These are phyloP conservation scores for Drosophila grimshawi DNA, from an alignment of 1,140 invertebrate species.

Conservation along the genomic window DNA sequence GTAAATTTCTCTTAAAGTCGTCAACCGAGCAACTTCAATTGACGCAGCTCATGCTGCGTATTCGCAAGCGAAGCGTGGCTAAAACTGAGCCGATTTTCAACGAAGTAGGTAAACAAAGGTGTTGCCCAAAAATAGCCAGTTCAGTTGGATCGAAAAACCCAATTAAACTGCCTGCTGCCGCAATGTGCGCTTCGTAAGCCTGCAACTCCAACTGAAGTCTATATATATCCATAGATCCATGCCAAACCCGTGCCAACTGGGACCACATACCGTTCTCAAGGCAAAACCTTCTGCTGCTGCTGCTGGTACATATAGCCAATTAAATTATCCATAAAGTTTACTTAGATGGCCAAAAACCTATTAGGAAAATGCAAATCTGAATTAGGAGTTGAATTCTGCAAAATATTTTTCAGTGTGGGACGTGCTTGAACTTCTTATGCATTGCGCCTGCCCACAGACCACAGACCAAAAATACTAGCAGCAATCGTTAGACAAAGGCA, in stretches of 20 bases:
- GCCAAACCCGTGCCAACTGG: neutral
- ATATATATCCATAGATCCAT: neutral
- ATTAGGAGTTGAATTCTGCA: slow-evolving; percentile 47
- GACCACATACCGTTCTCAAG: neutral
- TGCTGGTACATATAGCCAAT: slow-evolving; percentile 52
- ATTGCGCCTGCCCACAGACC: neutral
- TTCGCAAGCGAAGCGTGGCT: slow-evolving; percentile 26
- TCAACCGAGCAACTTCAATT: neutral
- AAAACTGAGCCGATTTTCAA: slow-evolving; percentile 62
- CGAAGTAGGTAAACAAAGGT: slow-evolving; percentile 26
- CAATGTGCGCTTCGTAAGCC: slow-evolving; percentile 15
- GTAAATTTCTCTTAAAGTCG: neutral
- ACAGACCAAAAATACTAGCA: slow-evolving; percentile 12
- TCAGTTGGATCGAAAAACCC: slow-evolving; percentile 55
- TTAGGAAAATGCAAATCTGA: slow-evolving; percentile 55
- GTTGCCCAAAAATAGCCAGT: slow-evolving; percentile 19
- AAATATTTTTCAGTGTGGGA: slow-evolving; percentile 19
- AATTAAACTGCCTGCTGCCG: slow-evolving; percentile 60
- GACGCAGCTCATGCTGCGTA: slow-evolving; percentile 32
- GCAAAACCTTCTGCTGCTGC: neutral
- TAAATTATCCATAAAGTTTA: slow-evolving; percentile 67
- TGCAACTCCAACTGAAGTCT: slow-evolving; percentile 9
- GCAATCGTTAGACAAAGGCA: neutral
- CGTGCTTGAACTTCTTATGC: slow-evolving; percentile 8
- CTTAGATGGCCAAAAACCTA: slow-evolving; percentile 46